Base-by-base conservation (phyloP, 2,113 vertebrate species). In the Hypocryptadius cinnamomeus region DNA sequence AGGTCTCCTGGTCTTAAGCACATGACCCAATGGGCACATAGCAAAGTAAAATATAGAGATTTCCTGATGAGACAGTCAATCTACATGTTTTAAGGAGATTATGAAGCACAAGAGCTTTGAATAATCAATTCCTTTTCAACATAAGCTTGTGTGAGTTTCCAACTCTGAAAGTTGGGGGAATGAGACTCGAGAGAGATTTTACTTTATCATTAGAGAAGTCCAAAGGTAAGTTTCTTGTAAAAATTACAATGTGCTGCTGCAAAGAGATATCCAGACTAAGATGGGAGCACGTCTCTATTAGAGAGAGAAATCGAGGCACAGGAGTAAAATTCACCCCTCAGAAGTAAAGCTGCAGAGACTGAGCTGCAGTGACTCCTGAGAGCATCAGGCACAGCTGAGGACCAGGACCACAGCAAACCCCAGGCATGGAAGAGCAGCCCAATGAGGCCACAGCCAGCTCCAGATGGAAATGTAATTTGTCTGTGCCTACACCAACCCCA, bases 101-200 rank as follows among this genome's bases (percentile, higher is more conserved):
- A 96, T 96, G 95, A 94, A 90, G 93, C 93, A 83, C 81, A 30
- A 69, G 91, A 92, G 88, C 88, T 94, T 89, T 94, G 94, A 93
- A 93, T 96, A 93, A 95, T 93, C 85, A 92, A 84, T 96, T 95
- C 89, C 90, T 93, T 95, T 94, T 93, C 95, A 96, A 90, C 95
- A 73, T 88, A 57, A 95, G 87, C 73, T 66, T 44, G 51, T 79
- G 85, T 53, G 89, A 85, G 86, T 93, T 95, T 95, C 70, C 85
- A 91, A n/a, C 81, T 96, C 89, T 37, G 85, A 61, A 87, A 93
- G 92, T 83, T 94, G 76, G 42, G 37, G 54, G 69, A 96, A 95
- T 68, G 83, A 94, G 85, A 44, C 95, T 91, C 95, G 15, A 64
- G 89, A 96, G 93, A 93, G 87, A 40, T 91, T 94, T 96, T 92